Evolutionary conservation across 2,113 vertebrate species (phyloP).

Genomic region (Malurus cyaneus): DNA sequence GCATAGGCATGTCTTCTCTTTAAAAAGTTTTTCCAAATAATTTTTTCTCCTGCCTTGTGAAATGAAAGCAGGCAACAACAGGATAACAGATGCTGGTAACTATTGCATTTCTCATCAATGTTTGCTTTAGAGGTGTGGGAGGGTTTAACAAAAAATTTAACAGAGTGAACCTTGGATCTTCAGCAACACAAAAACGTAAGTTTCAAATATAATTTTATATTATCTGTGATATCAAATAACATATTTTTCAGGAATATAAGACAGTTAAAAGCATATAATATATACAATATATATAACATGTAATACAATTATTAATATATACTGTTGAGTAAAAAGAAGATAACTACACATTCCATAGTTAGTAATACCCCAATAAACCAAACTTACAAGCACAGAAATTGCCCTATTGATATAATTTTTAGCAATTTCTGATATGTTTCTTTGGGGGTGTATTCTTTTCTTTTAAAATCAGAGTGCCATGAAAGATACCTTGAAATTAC

Average conservation of each 20-base stretch:
- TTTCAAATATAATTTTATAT: background rate
- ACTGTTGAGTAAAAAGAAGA: background rate
- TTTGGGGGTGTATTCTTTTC: background rate
- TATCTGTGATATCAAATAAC: background rate
- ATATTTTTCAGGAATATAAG: background rate
- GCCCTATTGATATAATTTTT: background rate
- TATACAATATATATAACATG: background rate
- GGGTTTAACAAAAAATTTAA: background rate
- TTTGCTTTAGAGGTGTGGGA: background rate
- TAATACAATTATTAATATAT: background rate
- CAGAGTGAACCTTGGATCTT: background rate
- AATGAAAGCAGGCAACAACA: background rate
- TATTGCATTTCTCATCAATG: background rate
- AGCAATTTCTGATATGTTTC: background rate
- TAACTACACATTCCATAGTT: background rate
- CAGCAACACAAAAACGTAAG: background rate
- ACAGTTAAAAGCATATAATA: background rate
- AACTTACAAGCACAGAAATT: background rate
- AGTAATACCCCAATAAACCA: background rate
- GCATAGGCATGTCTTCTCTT: background rate
- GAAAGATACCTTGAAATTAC: conserved; percentile 17
- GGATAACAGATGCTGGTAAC: background rate
- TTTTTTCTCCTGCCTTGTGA: background rate
- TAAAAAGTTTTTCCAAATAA: background rate
- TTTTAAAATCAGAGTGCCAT: background rate